Percentiles rank a stretch among this genome's conserved stretches.
Evolutionary conservation across 53 echinoderm and acorn worm species (phyloP).

Genomic region (Apostichopus leukothele): DNA sequence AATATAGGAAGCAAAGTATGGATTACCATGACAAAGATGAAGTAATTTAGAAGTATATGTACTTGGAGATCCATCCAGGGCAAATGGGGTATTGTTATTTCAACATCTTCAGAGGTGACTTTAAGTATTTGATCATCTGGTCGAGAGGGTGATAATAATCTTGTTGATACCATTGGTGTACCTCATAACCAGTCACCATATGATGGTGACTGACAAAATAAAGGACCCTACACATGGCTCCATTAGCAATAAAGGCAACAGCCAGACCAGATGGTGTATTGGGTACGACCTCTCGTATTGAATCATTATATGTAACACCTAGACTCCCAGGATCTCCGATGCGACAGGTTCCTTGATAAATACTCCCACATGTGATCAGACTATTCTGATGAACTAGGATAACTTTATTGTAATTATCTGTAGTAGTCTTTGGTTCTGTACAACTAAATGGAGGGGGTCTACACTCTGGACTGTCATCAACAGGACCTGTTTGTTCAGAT

Average conservation of each 20-base stretch:
- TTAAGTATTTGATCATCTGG: conserved; percentile 40
- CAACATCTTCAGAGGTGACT: conserved; percentile 5
- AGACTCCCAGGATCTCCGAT: conserved; percentile 39
- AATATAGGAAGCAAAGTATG: conserved; percentile 67
- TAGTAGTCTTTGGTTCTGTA: not conserved
- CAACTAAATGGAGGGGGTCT: conserved; percentile 55
- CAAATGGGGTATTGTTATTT: conserved; percentile 41
- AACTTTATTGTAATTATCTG: conserved; percentile 74
- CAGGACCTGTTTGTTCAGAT: conserved; percentile 60
- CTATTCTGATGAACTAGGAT: conserved; percentile 62
- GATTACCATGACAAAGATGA: conserved; percentile 73
- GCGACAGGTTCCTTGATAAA: conserved; percentile 66
- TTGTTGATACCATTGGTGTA: conserved; percentile 57
- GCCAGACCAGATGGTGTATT: conserved; percentile 55
- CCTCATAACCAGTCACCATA: conserved; percentile 56
- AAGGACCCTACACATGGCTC: conserved; percentile 46
- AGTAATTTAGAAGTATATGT: conserved; percentile 69
- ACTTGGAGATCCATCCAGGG: conserved; percentile 46
- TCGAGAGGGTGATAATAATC: conserved; percentile 32
- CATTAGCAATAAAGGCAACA: conserved; percentile 72
- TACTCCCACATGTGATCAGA: conserved; percentile 63
- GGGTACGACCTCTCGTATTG: conserved; percentile 62
- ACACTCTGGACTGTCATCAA: conserved; percentile 53
- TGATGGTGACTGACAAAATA: conserved; percentile 61
- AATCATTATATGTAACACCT: conserved; percentile 29